Conservation (phyloP, 1,140 invertebrate species). For the Zelostemma sp. region DNA sequence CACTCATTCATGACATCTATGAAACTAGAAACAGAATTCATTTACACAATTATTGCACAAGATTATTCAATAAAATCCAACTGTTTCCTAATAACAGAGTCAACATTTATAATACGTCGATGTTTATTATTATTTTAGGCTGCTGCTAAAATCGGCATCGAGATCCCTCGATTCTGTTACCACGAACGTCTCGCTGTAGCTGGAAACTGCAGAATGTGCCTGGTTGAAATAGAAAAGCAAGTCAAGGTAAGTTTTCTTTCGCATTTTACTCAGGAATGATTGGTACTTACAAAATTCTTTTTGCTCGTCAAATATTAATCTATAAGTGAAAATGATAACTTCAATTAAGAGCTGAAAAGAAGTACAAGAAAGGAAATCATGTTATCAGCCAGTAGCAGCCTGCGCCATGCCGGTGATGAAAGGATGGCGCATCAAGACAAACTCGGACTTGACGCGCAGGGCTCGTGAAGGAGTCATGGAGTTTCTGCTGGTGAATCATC, state of each 20-base stretch:
- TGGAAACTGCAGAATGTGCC: slow-evolving; percentile 99
- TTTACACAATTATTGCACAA: no score
- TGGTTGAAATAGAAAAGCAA: slow-evolving; percentile 98
- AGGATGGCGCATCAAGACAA: slow-evolving; percentile 96
- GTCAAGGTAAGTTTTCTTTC: slow-evolving; percentile 75
- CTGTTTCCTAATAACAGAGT: no score
- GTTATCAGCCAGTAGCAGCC: slow-evolving; percentile 94
- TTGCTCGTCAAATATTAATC: neutral
- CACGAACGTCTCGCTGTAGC: slow-evolving; percentile 98
- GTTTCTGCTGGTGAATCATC: slow-evolving; percentile 98
- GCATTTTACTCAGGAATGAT: neutral
- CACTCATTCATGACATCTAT: no score
- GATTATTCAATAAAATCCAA: no score
- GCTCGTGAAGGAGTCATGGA: slow-evolving; percentile 99
- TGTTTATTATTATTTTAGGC: slow-evolving; percentile 77
- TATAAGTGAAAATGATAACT: neutral
- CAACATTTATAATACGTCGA: no score
- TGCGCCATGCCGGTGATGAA: slow-evolving; percentile 98
- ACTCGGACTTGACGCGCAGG: slow-evolving; percentile 94
- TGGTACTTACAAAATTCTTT: neutral
- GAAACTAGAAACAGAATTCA: no score
- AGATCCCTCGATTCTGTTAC: slow-evolving; percentile 99
- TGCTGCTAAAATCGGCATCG: slow-evolving; percentile 94
- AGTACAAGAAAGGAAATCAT: slow-evolving; percentile 38
- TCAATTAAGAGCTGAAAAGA: neutral